Conservation (phyloP, 2,113 vertebrate genomes). For the Sclerurus mexicanus region DNA sequence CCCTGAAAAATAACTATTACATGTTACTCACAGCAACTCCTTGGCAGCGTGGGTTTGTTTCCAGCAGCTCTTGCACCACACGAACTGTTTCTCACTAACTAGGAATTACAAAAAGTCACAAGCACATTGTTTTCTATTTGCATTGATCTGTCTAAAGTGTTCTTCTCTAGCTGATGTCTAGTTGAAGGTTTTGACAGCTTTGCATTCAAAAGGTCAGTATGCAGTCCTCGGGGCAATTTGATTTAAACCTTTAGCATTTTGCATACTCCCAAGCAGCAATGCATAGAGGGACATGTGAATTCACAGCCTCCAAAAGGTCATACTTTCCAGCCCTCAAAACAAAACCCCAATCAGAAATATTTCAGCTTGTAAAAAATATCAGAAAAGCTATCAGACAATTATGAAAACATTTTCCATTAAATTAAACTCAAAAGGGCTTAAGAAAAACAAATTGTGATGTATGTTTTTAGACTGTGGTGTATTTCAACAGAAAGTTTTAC, state of each 20-base stretch:
- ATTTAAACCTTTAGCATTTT: constrained; percentile 41
- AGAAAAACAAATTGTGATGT: background rate
- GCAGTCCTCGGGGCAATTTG: constrained; percentile 44
- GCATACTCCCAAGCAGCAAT: background rate
- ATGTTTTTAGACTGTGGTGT: background rate
- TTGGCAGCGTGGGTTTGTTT: background rate
- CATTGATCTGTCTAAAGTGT: constrained; percentile 14
- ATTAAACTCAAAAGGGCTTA: background rate
- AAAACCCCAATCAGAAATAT: background rate
- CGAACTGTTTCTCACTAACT: background rate
- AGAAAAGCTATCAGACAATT: background rate
- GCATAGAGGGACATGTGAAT: background rate
- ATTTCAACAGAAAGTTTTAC: background rate
- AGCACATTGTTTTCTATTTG: constrained; percentile 22
- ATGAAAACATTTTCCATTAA: background rate
- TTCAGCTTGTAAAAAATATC: background rate
- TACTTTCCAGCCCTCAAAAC: background rate
- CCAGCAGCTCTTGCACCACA: background rate
- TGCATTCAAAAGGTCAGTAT: constrained; percentile 56
- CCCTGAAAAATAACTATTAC: background rate
- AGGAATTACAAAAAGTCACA: constrained; percentile 9
- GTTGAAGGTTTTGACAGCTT: constrained; percentile 59
- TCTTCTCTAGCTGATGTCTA: constrained; percentile 28
- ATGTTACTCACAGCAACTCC: background rate
- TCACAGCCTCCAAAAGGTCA: background rate